phyloP scores from a whole-genome alignment of 2,797 vertebrate species.

The Coregonus suidteri region DNA sequence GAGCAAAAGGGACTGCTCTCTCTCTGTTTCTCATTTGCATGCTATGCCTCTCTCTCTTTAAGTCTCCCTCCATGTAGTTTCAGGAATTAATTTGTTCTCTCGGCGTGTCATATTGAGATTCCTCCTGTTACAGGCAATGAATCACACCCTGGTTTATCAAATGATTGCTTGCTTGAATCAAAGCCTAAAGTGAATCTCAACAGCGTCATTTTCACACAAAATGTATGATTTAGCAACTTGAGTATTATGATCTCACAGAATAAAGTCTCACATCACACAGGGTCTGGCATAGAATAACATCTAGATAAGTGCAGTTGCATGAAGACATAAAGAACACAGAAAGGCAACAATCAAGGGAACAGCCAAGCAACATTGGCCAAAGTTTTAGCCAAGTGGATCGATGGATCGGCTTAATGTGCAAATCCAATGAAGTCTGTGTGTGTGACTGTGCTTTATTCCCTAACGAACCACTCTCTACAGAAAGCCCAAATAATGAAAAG shows the following conservation, averaged over 20 bases:
- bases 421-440: neutral
- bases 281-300: too few species aligned
- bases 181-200: neutral
- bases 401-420: neutral
- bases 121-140: too few species aligned
- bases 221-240: neutral
- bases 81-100: neutral
- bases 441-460: slow-evolving; percentile 2
- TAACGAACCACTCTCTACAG: neutral
- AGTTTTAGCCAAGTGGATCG: neutral
- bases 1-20: slow-evolving; percentile 5
- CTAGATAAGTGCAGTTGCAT: neutral
- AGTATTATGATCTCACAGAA: neutral
- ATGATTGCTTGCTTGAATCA: neutral
- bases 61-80: neutral
- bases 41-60: neutral
- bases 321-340: neutral
- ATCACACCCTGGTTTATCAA: neutral
- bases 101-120: neutral
- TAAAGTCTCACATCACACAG: neutral
- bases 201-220: neutral
- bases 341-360: neutral
- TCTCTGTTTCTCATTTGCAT: neutral
- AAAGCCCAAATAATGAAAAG: neutral
- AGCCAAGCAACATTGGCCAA: neutral